A percentile compares a stretch with the other conserved stretches of the same genome.
phyloP scores from a whole-genome alignment of 2,113 vertebrate genomes.

The Nycticebus coucang region DNA sequence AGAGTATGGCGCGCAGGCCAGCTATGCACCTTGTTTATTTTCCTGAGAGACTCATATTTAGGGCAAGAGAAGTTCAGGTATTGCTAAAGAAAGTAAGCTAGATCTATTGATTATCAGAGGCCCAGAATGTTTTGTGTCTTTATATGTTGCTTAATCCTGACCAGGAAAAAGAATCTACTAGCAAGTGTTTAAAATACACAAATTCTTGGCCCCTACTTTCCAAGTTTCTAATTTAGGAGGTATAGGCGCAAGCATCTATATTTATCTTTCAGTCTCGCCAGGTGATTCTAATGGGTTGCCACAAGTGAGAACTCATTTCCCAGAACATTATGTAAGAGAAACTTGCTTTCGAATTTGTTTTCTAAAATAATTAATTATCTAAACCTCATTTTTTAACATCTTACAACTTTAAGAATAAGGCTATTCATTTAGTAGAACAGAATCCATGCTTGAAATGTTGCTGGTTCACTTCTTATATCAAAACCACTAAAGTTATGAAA shows the following conservation, averaged over 20 bases:
- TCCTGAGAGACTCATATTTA: background rate
- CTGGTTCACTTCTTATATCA: slow-evolving; percentile 51
- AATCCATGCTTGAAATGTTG: slow-evolving; percentile 39
- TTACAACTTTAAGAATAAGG: slow-evolving; percentile 11
- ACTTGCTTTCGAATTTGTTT: slow-evolving; percentile 23
- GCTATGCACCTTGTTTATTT: background rate
- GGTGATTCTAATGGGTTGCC: background rate
- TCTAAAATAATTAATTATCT: background rate
- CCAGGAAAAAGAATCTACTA: background rate
- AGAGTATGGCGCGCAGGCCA: background rate
- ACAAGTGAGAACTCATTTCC: background rate
- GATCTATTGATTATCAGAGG: background rate
- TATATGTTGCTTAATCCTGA: background rate
- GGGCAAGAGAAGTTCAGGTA: background rate
- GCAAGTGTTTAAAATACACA: background rate
- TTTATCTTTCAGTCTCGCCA: background rate
- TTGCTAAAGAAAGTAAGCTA: background rate
- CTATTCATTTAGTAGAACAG: slow-evolving; percentile 13
- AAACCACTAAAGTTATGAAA: slow-evolving; percentile 45
- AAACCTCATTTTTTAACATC: slow-evolving; percentile 15
- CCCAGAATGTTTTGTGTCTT: background rate
- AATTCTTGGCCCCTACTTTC: background rate
- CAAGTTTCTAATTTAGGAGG: background rate
- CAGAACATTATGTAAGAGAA: slow-evolving; percentile 11
- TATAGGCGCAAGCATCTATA: background rate